Base-by-base conservation (phyloP, 2,113 vertebrate species). In the Engraulis encrasicolus region DNA sequence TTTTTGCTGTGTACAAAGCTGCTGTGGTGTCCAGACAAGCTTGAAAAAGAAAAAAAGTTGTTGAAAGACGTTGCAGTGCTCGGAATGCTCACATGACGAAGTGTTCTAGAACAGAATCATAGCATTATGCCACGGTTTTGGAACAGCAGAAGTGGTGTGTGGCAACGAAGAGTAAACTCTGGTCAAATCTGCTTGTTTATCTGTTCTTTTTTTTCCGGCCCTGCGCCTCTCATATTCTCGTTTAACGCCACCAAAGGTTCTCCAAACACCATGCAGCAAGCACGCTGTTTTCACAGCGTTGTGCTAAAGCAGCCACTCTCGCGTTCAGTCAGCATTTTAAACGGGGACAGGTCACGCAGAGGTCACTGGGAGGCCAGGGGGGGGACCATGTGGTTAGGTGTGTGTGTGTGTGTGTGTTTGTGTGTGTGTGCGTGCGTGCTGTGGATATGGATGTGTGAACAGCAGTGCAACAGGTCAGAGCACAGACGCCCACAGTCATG, bases 171-270 rank as follows among this genome's bases (percentile, higher is more conserved):
- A 74, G 66, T 74, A 74, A 74, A 74, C 66, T 74, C 66, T 74
- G 66, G 66, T 74, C 34, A 74, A 74, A 74, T 74, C 66, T 19
- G 27, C 27, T 74, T 74, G 66, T 74, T 74, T 74, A 74, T 74
- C 14, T 74, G 66, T 74, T 66, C 58, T 61, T 0, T 31, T 14
- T 31, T 11, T 27, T 27, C 27, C 66, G n/a, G n/a, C n/a, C 27
- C 14, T 14, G 23, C 66, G 11, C 31, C 14, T 17, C 27, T 34
- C 40, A 31, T 36, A 45, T 34, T 74, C 66, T 74, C 66, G 66
- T 74, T 23, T 31, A 74, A 34, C 66, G 34, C 66, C 66, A 74
- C 66, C 12, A 74, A 74, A 74, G 27, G 66, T 74, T 74, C 66
- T 74, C 23, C 31, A 74, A 74, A 74, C 31, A 74, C 66, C 27